Conservation (phyloP, 1,140 invertebrate species). For the Atta colombica region DNA sequence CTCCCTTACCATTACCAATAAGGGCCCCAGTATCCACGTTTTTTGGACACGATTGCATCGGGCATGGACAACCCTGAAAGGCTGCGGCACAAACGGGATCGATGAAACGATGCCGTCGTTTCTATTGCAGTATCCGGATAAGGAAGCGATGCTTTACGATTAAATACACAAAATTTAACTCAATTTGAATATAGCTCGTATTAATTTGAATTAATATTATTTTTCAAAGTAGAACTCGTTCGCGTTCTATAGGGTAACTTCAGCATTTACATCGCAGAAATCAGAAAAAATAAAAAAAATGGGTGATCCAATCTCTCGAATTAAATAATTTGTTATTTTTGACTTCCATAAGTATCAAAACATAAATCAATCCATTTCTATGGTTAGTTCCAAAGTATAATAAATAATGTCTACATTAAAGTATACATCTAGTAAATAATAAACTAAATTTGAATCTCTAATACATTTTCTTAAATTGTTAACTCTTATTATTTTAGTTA, state of each 20-base stretch:
- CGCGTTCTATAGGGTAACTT: background rate
- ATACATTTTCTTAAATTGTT: too few species aligned
- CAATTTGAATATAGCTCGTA: background rate
- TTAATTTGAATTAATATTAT: background rate
- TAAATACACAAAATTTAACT: background rate
- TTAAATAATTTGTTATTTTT: too few species aligned
- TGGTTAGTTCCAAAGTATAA: too few species aligned
- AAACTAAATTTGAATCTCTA: too few species aligned
- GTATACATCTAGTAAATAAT: too few species aligned
- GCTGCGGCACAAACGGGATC: slow-evolving; percentile 86
- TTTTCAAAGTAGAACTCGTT: background rate
- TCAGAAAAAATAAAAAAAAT: background rate
- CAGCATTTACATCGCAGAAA: too few species aligned
- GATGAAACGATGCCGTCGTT: background rate
- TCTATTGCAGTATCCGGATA: background rate
- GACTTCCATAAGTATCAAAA: too few species aligned
- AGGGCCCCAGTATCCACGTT: slow-evolving; percentile 98
- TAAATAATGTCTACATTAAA: too few species aligned
- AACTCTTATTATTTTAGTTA: too few species aligned
- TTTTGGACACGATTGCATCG: slow-evolving; percentile 97
- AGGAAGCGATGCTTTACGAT: background rate
- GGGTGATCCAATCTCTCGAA: too few species aligned
- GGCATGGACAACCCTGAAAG: slow-evolving; percentile 92
- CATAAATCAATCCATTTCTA: too few species aligned
- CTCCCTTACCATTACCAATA: slow-evolving; percentile 93